phyloP scores from a whole-genome alignment of 2,888 invertebrate genomes.

The Salpingus planirostris region DNA sequence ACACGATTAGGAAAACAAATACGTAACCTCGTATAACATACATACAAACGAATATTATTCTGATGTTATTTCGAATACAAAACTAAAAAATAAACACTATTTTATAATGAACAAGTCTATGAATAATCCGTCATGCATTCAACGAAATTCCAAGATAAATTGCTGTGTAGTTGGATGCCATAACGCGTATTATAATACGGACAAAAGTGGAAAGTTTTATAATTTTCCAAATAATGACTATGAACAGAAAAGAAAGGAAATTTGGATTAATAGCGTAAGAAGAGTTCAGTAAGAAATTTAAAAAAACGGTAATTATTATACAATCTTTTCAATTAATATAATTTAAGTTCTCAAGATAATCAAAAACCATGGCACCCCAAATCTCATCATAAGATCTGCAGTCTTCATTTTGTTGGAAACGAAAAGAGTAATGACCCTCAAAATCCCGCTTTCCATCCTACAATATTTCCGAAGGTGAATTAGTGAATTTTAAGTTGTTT shows the following conservation, averaged over 20 bases:
- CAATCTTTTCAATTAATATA: no score
- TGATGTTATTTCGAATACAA: no score
- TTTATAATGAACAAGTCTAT: no score
- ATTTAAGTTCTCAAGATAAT: no score
- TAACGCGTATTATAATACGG: constrained; percentile 3
- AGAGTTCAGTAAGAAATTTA: constrained; percentile 1
- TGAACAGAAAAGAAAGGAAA: background rate
- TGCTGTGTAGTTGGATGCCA: constrained; percentile 4
- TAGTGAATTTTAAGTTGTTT: no score
- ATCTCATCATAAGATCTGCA: constrained; percentile 1
- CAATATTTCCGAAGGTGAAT: constrained; percentile 2
- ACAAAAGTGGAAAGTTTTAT: constrained; percentile 2
- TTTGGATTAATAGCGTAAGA: constrained; percentile 2
- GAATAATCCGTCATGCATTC: no score
- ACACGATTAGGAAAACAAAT: no score
- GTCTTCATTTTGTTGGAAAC: constrained; percentile 2
- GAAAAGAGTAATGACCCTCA: constrained; percentile 1
- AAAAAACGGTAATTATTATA: no score
- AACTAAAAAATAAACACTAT: no score
- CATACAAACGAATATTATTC: no score
- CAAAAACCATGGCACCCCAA: background rate
- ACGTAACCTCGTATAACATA: no score
- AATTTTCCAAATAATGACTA: background rate
- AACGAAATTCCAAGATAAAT: constrained; percentile 2
- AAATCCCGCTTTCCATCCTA: constrained; percentile 1